Evolutionary conservation across 2,888 invertebrate species (phyloP).

Genomic region (Criorhina ranunculi): DNA sequence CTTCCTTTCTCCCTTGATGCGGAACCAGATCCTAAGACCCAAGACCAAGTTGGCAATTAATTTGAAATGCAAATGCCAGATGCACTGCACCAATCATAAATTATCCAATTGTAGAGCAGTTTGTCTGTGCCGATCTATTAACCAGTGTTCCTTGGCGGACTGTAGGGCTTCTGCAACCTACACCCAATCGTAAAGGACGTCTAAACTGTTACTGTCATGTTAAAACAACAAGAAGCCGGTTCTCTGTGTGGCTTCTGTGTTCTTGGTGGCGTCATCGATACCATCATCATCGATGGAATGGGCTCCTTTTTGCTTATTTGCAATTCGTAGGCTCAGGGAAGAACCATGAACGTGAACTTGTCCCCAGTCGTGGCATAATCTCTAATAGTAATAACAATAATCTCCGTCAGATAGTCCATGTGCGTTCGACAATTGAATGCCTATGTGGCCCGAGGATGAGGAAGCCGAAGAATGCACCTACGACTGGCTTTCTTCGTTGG

Average conservation of each 20-base stretch:
- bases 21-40: neutral
- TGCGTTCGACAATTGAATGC: conserved; percentile 72
- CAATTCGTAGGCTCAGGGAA: conserved; percentile 50
- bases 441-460: conserved; percentile 12
- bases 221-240: conserved; percentile 51
- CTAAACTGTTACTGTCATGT: conserved; percentile 73
- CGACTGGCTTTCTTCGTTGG: neutral
- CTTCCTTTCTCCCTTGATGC: conserved; percentile 4
- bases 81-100: conserved; percentile 77
- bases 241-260: conserved; percentile 48
- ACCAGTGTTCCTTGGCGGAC: conserved; percentile 37
- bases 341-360: conserved; percentile 71
- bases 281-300: conserved; percentile 63
- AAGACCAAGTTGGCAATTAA: conserved; percentile 76
- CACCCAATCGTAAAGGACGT: conserved; percentile 59
- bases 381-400: conserved; percentile 76
- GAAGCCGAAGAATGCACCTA: conserved; percentile 39
- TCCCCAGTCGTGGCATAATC: conserved; percentile 75
- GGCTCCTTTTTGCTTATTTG: conserved; percentile 49
- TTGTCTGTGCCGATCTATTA: conserved; percentile 76
- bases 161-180: conserved; percentile 8
- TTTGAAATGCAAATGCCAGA: conserved; percentile 77
- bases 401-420: conserved; percentile 69
- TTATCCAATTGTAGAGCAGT: conserved; percentile 79
- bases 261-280: conserved; percentile 74